phyloP scores from a whole-genome alignment of 2,113 vertebrate species.

The Corythornis cristatus region DNA sequence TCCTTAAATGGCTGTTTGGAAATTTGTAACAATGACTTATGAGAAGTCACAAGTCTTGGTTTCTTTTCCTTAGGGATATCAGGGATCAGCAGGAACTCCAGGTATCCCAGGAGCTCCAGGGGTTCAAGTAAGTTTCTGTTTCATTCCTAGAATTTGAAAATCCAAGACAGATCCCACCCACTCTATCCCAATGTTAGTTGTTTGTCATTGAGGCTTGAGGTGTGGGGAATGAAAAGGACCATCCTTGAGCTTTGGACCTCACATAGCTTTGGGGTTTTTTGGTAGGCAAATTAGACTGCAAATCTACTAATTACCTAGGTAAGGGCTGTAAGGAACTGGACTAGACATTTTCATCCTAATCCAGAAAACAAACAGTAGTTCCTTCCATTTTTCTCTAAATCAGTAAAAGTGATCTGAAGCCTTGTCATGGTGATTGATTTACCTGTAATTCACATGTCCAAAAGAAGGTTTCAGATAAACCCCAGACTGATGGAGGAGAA shows the following conservation, averaged over 20 bases:
- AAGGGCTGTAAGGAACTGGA: not conserved
- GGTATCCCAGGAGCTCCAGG: slow-evolving; percentile 86
- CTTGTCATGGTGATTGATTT: not conserved
- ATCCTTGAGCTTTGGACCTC: not conserved
- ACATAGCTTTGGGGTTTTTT: not conserved
- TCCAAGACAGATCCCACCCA: not conserved
- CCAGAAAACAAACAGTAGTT: not conserved
- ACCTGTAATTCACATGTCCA: not conserved
- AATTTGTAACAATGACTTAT: not conserved
- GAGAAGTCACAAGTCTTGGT: not conserved
- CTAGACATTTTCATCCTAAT: not conserved
- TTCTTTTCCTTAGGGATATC: slow-evolving; percentile 81
- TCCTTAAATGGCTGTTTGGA: not conserved
- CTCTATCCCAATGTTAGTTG: not conserved
- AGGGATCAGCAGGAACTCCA: slow-evolving; percentile 82
- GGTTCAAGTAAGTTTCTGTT: slow-evolving; percentile 77
- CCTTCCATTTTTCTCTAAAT: not conserved
- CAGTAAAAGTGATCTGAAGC: not conserved
- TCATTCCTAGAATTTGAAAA: not conserved
- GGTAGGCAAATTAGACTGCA: not conserved
- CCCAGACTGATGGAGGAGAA: not conserved
- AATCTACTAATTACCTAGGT: not conserved
- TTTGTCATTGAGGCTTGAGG: not conserved
- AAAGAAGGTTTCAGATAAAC: not conserved
- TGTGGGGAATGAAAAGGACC: not conserved